These are phyloP conservation scores for Eristalis pertinax DNA, from an alignment of 2,888 invertebrate genomes.

Conservation along the genomic window DNA sequence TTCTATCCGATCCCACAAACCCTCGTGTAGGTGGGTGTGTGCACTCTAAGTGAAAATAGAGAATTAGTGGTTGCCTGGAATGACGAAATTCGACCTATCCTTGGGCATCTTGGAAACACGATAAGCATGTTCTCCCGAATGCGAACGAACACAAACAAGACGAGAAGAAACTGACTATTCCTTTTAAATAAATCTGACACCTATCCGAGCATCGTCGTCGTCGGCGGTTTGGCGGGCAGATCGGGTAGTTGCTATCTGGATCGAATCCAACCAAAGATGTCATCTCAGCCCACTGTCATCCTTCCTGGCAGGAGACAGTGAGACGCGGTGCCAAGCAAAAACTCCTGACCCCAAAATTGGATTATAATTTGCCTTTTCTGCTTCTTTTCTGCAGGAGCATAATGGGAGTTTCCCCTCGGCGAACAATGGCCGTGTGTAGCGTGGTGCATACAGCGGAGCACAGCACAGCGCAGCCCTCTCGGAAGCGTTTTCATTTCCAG, in stretches of 20 bases:
- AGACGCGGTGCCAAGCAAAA: constrained; percentile 44
- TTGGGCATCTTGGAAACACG: constrained; percentile 40
- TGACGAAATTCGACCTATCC: constrained; percentile 45
- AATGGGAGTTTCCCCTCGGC: constrained; percentile 54
- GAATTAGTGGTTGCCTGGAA: constrained; percentile 59
- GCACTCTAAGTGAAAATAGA: constrained; percentile 32
- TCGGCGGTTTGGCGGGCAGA: neutral
- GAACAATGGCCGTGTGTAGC: constrained; percentile 48
- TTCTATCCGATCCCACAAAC: constrained; percentile 34
- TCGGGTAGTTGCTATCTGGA: too few species aligned
- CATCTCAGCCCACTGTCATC: constrained; percentile 26
- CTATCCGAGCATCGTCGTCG: constrained; percentile 4
- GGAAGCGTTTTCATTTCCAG: constrained; percentile 41
- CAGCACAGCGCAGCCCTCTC: constrained; percentile 23
- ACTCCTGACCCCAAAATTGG: constrained; percentile 74
- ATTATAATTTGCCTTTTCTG: constrained; percentile 73
- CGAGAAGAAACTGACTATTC: constrained; percentile 28
- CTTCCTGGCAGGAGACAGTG: constrained; percentile 19
- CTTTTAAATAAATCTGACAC: constrained; percentile 64
- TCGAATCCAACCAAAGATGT: constrained; percentile 25
- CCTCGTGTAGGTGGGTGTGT: constrained; percentile 13
- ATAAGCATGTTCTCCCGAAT: constrained; percentile 23
- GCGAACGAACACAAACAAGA: constrained; percentile 2
- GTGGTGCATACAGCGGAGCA: neutral
- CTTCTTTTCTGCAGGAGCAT: constrained; percentile 36